Evolutionary conservation across 2,888 invertebrate genomes (phyloP).

Genomic region (Trachelus iudaicus): DNA sequence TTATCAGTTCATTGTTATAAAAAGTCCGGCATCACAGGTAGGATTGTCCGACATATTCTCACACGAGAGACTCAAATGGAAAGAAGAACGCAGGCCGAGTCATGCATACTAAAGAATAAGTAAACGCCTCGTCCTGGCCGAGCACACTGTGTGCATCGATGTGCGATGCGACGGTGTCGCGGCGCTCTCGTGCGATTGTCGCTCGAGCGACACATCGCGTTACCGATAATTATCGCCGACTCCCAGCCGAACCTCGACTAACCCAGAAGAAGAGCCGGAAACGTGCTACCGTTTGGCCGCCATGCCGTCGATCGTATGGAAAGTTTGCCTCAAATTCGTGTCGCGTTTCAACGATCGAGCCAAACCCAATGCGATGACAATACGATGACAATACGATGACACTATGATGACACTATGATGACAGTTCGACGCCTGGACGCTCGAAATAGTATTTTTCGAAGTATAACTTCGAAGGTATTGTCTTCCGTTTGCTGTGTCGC

Average conservation of each 20-base stretch:
- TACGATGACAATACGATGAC: not conserved
- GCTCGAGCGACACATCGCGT: not conserved
- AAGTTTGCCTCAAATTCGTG: slow-evolving; percentile 45
- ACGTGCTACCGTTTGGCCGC: slow-evolving; percentile 19
- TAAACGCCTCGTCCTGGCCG: no score
- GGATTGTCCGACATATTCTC: slow-evolving; percentile 34
- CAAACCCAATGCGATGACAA: slow-evolving; percentile 37
- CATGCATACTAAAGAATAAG: not conserved
- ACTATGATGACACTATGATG: no score
- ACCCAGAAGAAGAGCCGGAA: slow-evolving; percentile 37
- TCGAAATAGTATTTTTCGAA: no score
- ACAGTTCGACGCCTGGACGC: no score
- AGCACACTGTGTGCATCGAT: no score
- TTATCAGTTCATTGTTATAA: slow-evolving; percentile 22
- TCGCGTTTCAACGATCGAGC: slow-evolving; percentile 42
- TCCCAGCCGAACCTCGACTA: slow-evolving; percentile 5
- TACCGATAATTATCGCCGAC: not conserved
- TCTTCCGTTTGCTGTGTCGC: no score
- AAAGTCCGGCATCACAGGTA: slow-evolving; percentile 7
- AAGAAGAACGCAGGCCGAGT: slow-evolving; percentile 25
- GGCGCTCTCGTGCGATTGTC: no score
- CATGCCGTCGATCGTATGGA: slow-evolving; percentile 40
- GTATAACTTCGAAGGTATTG: no score
- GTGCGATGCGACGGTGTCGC: no score
- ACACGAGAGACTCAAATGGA: slow-evolving; percentile 34